These are phyloP conservation scores for Anniella stebbinsi DNA, from an alignment of 2,797 vertebrate species.

Conservation along the genomic window DNA sequence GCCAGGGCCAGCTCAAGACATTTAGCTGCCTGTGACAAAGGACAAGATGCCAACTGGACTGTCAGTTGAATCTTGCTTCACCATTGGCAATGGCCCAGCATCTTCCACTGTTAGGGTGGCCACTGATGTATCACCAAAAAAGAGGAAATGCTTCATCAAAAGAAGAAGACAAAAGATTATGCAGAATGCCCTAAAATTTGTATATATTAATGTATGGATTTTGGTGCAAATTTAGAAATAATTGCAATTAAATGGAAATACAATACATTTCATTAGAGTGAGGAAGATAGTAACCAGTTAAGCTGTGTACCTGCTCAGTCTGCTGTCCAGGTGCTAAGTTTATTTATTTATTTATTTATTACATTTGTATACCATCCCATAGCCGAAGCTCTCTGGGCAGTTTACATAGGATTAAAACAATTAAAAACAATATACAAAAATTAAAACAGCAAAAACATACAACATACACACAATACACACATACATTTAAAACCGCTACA, in stretches of 20 bases:
- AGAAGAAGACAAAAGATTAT: background rate
- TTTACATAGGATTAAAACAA: too few relatives aligned
- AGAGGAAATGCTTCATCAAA: background rate
- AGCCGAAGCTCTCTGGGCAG: too few relatives aligned
- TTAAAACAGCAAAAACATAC: too few relatives aligned
- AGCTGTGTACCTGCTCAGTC: background rate
- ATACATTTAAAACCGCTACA: too few relatives aligned
- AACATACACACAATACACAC: too few relatives aligned
- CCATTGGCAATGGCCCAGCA: too few relatives aligned
- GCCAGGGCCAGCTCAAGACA: too few relatives aligned
- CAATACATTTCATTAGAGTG: background rate
- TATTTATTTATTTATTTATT: too few relatives aligned
- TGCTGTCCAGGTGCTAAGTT: background rate
- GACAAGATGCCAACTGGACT: background rate
- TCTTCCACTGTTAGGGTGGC: too few relatives aligned
- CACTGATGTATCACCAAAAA: background rate
- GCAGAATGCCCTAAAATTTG: background rate
- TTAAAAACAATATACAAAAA: too few relatives aligned
- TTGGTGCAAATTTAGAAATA: background rate
- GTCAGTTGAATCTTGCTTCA: background rate
- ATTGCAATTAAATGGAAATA: background rate
- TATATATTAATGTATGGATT: background rate
- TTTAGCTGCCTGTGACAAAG: background rate
- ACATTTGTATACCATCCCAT: too few relatives aligned
- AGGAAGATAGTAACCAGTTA: background rate